Conservation (phyloP, 2,797 vertebrate genomes). For the Coranthus polyacanthus region DNA sequence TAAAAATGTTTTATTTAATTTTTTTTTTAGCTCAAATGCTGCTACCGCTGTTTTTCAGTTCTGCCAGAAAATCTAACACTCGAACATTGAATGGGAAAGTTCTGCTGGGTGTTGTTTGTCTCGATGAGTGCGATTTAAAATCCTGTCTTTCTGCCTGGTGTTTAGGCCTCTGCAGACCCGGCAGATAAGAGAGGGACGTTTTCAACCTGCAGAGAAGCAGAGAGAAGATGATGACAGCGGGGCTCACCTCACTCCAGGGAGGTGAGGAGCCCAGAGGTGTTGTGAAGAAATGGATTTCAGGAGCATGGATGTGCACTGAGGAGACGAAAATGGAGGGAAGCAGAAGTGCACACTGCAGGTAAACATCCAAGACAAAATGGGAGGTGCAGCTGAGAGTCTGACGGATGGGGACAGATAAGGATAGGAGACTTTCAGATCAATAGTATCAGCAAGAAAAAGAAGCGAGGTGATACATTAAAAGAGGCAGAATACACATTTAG, state of each 20-base stretch:
- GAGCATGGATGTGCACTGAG: conserved; percentile 26
- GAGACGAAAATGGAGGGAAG: conserved; percentile 38
- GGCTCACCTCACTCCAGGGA: conserved; percentile 49
- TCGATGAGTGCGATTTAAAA: conserved; percentile 43
- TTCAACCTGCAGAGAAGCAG: conserved; percentile 40
- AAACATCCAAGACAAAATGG: conserved; percentile 26
- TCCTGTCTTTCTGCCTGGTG: conserved; percentile 12
- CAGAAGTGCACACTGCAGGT: conserved; percentile 13
- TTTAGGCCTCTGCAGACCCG: conserved; percentile 34
- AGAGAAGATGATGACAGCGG: conserved; percentile 52
- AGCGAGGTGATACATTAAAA: not conserved
- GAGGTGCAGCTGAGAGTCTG: conserved; percentile 12
- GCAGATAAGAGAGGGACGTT: conserved; percentile 45
- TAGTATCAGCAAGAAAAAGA: not conserved
- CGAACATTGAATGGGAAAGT: conserved; percentile 12
- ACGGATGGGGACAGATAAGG: not conserved
- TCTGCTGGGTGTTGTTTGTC: conserved; percentile 32
- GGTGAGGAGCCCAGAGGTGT: conserved; percentile 46
- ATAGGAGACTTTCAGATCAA: conserved; percentile 9
- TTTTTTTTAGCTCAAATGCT: conserved; percentile 6
- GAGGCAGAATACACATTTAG: not conserved
- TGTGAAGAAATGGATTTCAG: conserved; percentile 55
- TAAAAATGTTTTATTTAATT: no score
- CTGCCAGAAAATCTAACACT: conserved; percentile 22
- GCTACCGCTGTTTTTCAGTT: conserved; percentile 9